Percentiles rank a stretch among this genome's conserved stretches.
These are phyloP conservation scores for Eufriesea mexicana DNA, from an alignment of 1,140 invertebrate genomes.

Conservation along the genomic window DNA sequence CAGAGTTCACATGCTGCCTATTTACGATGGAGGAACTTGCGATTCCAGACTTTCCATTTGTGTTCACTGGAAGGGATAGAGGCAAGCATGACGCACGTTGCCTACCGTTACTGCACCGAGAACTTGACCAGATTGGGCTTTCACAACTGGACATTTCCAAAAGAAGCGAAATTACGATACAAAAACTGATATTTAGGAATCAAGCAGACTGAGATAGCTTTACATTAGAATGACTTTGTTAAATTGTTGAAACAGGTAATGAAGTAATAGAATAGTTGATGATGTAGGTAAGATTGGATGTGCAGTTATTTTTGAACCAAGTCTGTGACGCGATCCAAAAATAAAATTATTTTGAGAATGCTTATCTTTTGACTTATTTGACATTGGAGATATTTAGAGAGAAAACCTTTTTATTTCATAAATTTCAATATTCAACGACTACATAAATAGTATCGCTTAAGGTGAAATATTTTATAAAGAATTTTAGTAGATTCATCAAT, in stretches of 20 bases:
- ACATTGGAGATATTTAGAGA: too few relatives aligned
- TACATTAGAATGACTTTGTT: neutral
- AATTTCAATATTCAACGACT: too few relatives aligned
- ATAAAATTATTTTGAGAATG: too few relatives aligned
- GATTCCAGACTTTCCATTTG: slow-evolving; percentile 60
- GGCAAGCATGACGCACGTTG: slow-evolving; percentile 44
- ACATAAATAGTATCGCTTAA: too few relatives aligned
- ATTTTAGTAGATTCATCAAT: too few relatives aligned
- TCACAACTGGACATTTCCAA: slow-evolving; percentile 57
- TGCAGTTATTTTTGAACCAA: too few relatives aligned
- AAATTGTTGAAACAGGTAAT: neutral
- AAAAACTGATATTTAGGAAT: neutral
- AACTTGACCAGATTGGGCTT: slow-evolving; percentile 59
- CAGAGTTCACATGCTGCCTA: slow-evolving; percentile 16
- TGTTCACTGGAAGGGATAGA: neutral
- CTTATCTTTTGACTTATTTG: too few relatives aligned
- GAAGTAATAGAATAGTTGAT: too few relatives aligned
- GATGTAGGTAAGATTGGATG: too few relatives aligned
- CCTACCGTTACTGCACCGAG: slow-evolving; percentile 43
- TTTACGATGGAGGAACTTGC: slow-evolving; percentile 37
- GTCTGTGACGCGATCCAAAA: too few relatives aligned
- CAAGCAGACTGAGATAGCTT: neutral
- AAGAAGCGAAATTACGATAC: slow-evolving; percentile 53
- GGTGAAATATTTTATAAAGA: too few relatives aligned
- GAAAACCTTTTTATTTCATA: too few relatives aligned